Conservation (phyloP, 1,140 invertebrate genomes). For the Neodiprion pinetum region DNA sequence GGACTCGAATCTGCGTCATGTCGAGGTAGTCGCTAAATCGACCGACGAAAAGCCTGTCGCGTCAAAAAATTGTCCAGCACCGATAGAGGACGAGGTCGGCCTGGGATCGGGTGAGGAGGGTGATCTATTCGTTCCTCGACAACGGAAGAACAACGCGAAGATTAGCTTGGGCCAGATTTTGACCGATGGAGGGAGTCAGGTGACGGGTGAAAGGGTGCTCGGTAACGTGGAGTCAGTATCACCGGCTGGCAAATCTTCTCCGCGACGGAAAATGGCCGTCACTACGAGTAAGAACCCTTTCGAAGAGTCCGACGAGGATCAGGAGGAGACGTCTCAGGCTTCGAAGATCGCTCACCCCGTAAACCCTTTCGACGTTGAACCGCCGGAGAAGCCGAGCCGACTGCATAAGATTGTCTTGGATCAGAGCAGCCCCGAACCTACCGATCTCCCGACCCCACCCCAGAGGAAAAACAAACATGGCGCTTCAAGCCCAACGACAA, state of each 20-base stretch:
- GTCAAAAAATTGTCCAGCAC: slow-evolving; percentile 39
- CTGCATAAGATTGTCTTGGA: slow-evolving; percentile 38
- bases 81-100: background rate
- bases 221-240: slow-evolving; percentile 19
- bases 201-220: background rate
- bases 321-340: background rate
- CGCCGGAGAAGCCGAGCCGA: slow-evolving; percentile 50
- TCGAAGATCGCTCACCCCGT: background rate
- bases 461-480: slow-evolving; percentile 37
- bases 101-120: background rate
- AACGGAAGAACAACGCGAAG: background rate
- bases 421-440: slow-evolving; percentile 23
- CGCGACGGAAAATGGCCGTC: slow-evolving; percentile 30
- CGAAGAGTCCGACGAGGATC: background rate
- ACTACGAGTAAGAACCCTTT: background rate
- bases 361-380: slow-evolving; percentile 22
- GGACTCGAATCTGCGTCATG: background rate
- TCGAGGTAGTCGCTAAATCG: slow-evolving; percentile 21
- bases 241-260: slow-evolving; percentile 29
- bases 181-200: background rate
- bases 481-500: background rate
- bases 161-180: background rate
- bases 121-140: background rate
- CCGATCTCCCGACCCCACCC: slow-evolving; percentile 49
- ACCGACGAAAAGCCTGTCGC: slow-evolving; percentile 32